phyloP scores from a whole-genome alignment of 2,888 invertebrate species.

The Adineta ricciae region DNA sequence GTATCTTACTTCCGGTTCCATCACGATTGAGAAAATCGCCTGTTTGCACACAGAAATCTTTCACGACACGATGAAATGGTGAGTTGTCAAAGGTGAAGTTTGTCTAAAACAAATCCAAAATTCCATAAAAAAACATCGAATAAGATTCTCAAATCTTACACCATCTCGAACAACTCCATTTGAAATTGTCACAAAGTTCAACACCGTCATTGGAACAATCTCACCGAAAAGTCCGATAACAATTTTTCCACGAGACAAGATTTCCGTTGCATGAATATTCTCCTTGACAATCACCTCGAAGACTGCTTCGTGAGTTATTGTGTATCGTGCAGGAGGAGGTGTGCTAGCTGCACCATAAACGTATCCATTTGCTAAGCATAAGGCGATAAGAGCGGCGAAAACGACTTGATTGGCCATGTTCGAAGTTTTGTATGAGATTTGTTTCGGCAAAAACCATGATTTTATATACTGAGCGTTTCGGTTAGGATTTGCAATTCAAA shows the following conservation, averaged over 20 bases:
- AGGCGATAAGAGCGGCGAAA: not conserved
- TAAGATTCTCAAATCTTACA: not conserved
- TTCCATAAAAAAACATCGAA: not conserved
- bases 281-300: conserved; percentile 26
- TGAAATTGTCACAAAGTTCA: conserved; percentile 32
- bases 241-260: not conserved
- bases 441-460: not conserved
- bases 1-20: conserved; percentile 45
- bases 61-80: conserved; percentile 46
- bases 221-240: conserved; percentile 32
- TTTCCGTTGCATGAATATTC: not conserved
- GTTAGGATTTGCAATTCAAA: not conserved
- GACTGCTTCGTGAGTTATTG: conserved; percentile 27
- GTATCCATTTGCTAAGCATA: not conserved
- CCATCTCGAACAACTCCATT: conserved; percentile 26
- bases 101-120: conserved; percentile 35
- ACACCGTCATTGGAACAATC: conserved; percentile 31
- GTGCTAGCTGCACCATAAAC: not conserved
- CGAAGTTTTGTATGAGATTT: not conserved
- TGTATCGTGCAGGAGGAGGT: conserved; percentile 4
- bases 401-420: not conserved
- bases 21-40: conserved; percentile 48
- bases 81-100: conserved; percentile 43
- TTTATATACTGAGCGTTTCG: not conserved
- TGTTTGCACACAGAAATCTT: conserved; percentile 49